These are phyloP conservation scores for Nestor notabilis DNA, from an alignment of 2,113 vertebrate genomes.

Conservation along the genomic window DNA sequence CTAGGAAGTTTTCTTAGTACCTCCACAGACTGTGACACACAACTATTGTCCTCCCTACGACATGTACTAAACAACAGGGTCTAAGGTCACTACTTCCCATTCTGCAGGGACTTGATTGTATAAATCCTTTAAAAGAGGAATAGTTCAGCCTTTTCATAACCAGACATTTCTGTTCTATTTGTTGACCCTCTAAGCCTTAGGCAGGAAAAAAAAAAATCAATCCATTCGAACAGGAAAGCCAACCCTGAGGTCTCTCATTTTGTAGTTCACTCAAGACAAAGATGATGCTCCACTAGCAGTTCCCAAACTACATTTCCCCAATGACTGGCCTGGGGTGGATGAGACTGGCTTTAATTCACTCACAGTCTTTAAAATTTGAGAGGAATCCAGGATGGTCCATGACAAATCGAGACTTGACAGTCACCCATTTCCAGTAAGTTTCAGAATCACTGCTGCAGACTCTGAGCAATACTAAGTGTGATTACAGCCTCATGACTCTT, in stretches of 20 bases:
- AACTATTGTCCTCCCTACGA: not conserved
- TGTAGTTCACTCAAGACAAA: not conserved
- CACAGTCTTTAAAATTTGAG: not conserved
- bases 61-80: not conserved
- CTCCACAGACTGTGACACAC: not conserved
- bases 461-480: not conserved
- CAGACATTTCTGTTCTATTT: not conserved
- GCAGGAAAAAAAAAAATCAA: not conserved
- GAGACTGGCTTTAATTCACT: not conserved
- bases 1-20: not conserved
- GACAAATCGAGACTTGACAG: not conserved
- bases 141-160: not conserved
- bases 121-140: not conserved
- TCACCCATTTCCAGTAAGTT: not conserved
- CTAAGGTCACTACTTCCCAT: not conserved
- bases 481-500: not conserved
- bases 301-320: not conserved
- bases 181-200: not conserved
- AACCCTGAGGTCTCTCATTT: not conserved
- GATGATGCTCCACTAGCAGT: not conserved
- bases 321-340: not conserved
- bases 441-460: not conserved
- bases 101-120: not conserved
- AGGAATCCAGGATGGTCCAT: not conserved
- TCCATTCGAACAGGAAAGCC: not conserved